Evolutionary conservation across 37 sponge, comb jelly and placozoan genomes (phyloP).

Genomic region (Haliclona indistincta): DNA sequence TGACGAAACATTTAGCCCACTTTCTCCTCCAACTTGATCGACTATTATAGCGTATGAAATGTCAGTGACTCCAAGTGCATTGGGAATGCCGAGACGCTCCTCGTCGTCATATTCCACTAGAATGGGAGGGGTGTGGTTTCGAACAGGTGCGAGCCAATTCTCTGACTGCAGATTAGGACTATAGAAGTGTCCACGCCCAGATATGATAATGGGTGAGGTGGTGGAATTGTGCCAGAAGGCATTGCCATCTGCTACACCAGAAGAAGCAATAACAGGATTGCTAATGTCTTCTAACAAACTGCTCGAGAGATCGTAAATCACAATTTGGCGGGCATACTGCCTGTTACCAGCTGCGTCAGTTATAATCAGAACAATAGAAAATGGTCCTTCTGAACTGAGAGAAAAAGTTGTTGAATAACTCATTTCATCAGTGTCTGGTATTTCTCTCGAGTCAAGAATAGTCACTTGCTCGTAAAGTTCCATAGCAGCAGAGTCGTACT

Average conservation of each 20-base stretch:
- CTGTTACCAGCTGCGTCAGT: slow-evolving; percentile 66
- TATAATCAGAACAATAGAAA: slow-evolving; percentile 52
- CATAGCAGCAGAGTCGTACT: not conserved
- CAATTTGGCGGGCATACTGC: slow-evolving; percentile 34
- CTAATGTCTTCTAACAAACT: slow-evolving; percentile 29
- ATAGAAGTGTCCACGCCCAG: slow-evolving; percentile 78
- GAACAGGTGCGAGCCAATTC: slow-evolving; percentile 70
- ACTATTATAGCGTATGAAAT: slow-evolving; percentile 38
- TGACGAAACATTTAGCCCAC: not conserved
- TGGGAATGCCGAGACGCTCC: slow-evolving; percentile 62
- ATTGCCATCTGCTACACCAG: slow-evolving; percentile 46
- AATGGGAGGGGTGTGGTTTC: slow-evolving; percentile 7
- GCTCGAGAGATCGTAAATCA: slow-evolving; percentile 63
- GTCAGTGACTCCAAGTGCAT: slow-evolving; percentile 62
- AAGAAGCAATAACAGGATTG: slow-evolving; percentile 35
- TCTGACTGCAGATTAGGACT: slow-evolving; percentile 49
- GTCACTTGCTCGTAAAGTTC: slow-evolving; percentile 1
- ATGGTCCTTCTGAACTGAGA: slow-evolving; percentile 52
- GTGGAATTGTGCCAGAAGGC: slow-evolving; percentile 69
- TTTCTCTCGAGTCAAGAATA: not conserved
- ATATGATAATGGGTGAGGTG: slow-evolving; percentile 14
- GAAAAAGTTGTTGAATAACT: not conserved
- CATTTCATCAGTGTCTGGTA: not conserved
- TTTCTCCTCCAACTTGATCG: slow-evolving; percentile 41
- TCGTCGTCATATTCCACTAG: slow-evolving; percentile 44